Evolutionary conservation across 2,888 invertebrate genomes (phyloP).

Genomic region (Limnephilus marmoratus): DNA sequence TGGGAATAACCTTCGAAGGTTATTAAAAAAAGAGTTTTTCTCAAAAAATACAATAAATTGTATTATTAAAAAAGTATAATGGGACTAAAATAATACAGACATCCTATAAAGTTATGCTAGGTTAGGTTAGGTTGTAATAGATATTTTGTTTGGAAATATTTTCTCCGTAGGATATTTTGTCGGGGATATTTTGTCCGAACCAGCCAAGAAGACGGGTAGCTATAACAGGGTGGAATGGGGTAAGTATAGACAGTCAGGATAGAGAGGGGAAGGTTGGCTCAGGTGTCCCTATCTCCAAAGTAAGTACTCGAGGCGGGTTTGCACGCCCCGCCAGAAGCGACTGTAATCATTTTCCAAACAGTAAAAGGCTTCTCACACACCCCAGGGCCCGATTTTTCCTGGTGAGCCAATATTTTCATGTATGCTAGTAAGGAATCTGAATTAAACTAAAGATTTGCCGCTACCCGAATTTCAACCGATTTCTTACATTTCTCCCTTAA

Average conservation of each 20-base stretch:
- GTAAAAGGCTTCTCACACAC: slow-evolving; percentile 4
- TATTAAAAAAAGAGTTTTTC: too few species aligned
- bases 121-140: too few species aligned
- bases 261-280: neutral
- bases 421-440: neutral
- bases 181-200: too few species aligned
- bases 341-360: slow-evolving; percentile 29
- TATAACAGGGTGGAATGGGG: neutral
- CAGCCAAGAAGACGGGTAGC: neutral
- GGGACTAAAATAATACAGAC: too few species aligned
- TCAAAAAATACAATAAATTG: too few species aligned
- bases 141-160: too few species aligned
- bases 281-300: neutral
- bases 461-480: too few species aligned
- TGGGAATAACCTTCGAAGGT: too few species aligned
- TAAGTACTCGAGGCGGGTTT: neutral
- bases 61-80: too few species aligned
- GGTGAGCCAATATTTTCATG: neutral
- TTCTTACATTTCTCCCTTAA: too few species aligned
- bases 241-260: neutral
- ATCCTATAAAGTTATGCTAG: too few species aligned
- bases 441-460: neutral
- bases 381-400: neutral
- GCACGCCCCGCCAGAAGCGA: slow-evolving; percentile 13
- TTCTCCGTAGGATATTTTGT: too few species aligned